Base-by-base conservation (phyloP, 2,797 vertebrate genomes). In the Notolepis coatsorum region DNA sequence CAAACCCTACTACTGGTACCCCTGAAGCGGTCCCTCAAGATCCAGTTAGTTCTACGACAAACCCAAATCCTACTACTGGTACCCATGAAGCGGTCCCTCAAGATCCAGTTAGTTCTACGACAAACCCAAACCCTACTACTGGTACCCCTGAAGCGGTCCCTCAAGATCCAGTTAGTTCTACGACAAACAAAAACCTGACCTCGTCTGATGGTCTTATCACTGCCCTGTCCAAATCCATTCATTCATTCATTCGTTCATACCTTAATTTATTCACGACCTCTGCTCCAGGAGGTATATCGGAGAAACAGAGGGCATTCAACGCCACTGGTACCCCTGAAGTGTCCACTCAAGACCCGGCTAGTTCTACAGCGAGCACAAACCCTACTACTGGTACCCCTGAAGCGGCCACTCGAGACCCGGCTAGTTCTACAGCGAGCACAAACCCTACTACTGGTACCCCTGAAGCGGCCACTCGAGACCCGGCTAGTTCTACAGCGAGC, bases 1-100 rank as follows among this genome's bases (percentile, higher is more conserved):
- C 57, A 48, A 38, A 25, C 62, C 2, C n/a, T n/a, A 39, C 28
- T 13, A 33, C n/a, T n/a, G n/a, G n/a, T n/a, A n/a, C n/a, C n/a
- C n/a, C n/a, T n/a, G n/a, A n/a, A n/a, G n/a, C n/a, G n/a, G n/a
- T n/a, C n/a, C n/a, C n/a, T n/a, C n/a, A n/a, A n/a, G n/a, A n/a
- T n/a, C n/a, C n/a, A 9, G 8, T 3, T 3, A 4, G 21, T 7
- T 24, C 8, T 9, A 12, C 7, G 10, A 38, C 35, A 12, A n/a
- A 38, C 7, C 35, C 9, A n/a, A 4, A 2, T 38, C 7, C 61
- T 4, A n/a, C 17, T 10, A 12, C 47, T 5, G 35, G 20, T 17
- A 13, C 56, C 50, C 24, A 57, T 1, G 64, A 61, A 28, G 35
- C 48, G 27, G 53, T 12, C 8, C 57, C 51, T 7, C 0, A 2